These are phyloP conservation scores for Cephus sareptanus DNA, from an alignment of 2,888 invertebrate genomes.

Conservation along the genomic window DNA sequence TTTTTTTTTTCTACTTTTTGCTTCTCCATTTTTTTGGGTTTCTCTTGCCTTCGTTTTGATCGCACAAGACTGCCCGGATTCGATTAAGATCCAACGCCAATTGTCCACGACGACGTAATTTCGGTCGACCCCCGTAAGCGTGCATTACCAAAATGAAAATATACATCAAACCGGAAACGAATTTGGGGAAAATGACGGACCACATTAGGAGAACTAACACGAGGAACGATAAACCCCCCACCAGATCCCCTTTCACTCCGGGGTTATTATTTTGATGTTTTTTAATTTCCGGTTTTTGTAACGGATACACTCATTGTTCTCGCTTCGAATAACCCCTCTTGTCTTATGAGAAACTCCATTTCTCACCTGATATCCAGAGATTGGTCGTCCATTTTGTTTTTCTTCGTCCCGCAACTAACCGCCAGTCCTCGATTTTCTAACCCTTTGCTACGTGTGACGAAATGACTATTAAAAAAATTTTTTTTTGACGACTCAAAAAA, in stretches of 20 bases:
- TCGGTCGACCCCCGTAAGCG: constrained; percentile 1
- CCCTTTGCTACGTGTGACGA: not conserved
- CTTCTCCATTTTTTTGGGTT: not conserved
- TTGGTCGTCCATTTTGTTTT: not conserved
- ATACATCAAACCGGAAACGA: constrained; percentile 37
- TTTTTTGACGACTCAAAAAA: not conserved
- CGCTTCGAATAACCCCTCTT: not conserved
- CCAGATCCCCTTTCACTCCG: not conserved
- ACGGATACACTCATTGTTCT: constrained; percentile 25
- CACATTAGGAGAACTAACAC: constrained; percentile 19
- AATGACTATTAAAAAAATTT: not conserved
- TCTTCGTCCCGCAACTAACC: not conserved
- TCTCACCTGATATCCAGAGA: not conserved
- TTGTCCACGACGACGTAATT: not conserved
- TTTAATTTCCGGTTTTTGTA: constrained; percentile 54
- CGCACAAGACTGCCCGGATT: not conserved
- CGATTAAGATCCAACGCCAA: not conserved
- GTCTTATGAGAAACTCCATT: not conserved
- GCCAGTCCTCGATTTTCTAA: not conserved
- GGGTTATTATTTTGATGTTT: constrained; percentile 42
- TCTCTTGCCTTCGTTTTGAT: not conserved
- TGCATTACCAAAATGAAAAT: constrained; percentile 11
- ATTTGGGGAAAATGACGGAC: constrained; percentile 47
- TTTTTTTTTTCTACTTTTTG: not conserved
- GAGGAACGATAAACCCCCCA: not conserved